Conservation (phyloP, 30 jellyfish, hydroid and myxozoan species). For the Aurelia aurita region DNA sequence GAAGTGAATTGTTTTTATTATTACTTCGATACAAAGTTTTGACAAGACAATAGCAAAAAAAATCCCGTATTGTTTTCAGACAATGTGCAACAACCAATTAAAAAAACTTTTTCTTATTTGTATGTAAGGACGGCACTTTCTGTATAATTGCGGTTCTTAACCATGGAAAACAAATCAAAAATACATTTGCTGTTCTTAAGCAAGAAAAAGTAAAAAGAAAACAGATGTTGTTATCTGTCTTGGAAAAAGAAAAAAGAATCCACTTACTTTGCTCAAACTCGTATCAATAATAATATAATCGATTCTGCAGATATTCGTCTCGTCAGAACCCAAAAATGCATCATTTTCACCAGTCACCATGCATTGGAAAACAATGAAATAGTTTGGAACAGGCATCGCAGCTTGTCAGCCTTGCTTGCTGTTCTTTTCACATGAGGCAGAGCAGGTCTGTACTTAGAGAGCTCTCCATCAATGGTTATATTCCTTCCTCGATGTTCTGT, state of each 20-base stretch:
- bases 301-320: slow-evolving; percentile 55
- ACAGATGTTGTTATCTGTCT: too few relatives aligned
- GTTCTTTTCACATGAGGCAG: neutral
- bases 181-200: too few relatives aligned
- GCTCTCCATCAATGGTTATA: too few relatives aligned
- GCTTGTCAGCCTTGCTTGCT: neutral
- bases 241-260: neutral
- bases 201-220: too few relatives aligned
- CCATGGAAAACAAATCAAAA: too few relatives aligned
- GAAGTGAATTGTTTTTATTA: too few relatives aligned
- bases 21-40: neutral
- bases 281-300: slow-evolving; percentile 61
- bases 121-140: neutral
- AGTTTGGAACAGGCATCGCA: slow-evolving; percentile 20
- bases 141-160: neutral
- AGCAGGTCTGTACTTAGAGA: neutral
- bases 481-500: too few relatives aligned
- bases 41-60: neutral
- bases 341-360: slow-evolving; percentile 75
- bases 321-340: slow-evolving; percentile 74
- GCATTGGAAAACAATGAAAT: slow-evolving; percentile 24
- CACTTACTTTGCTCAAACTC: slow-evolving; percentile 53
- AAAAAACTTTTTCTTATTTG: neutral
- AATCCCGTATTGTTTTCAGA: neutral
- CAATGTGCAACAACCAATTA: neutral